Percentiles rank a stretch among this genome's conserved stretches.
phyloP scores from a whole-genome alignment of 2,888 invertebrate genomes.

The Cosmopolites sordidus region DNA sequence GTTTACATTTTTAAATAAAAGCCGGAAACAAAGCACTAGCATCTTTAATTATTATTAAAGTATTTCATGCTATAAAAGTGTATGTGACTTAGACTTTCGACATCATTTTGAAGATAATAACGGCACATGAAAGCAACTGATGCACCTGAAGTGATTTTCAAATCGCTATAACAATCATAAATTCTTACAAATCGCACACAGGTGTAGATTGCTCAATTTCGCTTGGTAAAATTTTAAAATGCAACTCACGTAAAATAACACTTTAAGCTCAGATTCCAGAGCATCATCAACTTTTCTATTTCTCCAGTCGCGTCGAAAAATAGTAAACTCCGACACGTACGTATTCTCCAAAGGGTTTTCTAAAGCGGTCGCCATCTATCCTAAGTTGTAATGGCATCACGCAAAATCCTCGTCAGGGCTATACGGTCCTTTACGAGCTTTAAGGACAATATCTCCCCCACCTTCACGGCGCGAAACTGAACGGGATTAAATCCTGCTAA shows the following conservation, averaged over 20 bases:
- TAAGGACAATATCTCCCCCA: constrained; percentile 6
- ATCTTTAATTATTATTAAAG: too few species aligned
- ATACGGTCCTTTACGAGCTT: constrained; percentile 6
- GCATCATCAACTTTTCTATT: constrained; percentile 24
- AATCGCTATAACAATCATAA: too few species aligned
- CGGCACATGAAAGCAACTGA: too few species aligned
- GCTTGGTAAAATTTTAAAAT: constrained; percentile 8
- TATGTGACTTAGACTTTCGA: too few species aligned
- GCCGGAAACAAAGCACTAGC: too few species aligned
- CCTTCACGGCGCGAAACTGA: constrained; percentile 9
- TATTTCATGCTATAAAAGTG: too few species aligned
- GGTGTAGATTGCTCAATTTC: too few species aligned
- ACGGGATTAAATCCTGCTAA: constrained; percentile 11
- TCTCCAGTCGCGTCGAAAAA: constrained; percentile 5
- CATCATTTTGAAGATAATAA: too few species aligned
- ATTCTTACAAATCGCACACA: too few species aligned
- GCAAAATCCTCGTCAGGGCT: constrained; percentile 15
- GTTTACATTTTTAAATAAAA: too few species aligned
- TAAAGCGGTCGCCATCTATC: constrained; percentile 16
- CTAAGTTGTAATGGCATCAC: constrained; percentile 19
- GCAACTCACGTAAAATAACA: constrained; percentile 23
- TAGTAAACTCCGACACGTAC: constrained; percentile 14
- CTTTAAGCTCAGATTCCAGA: constrained; percentile 20
- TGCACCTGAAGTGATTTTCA: too few species aligned
- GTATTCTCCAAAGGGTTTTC: constrained; percentile 8